Evolutionary conservation across 2,113 vertebrate species (phyloP).

Genomic region (Lepidothrix coronata): DNA sequence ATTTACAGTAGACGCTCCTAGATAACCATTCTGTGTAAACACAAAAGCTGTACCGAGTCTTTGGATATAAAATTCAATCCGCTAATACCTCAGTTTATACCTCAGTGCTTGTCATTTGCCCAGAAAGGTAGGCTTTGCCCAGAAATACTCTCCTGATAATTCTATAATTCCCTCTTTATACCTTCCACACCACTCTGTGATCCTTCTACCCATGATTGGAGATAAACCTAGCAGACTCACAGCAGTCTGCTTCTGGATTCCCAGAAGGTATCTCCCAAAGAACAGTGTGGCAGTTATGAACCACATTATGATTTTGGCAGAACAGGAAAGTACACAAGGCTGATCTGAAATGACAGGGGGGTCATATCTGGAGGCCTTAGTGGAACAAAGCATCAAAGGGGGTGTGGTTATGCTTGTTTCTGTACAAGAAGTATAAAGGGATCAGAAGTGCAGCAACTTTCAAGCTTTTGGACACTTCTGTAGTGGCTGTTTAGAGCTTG

Average conservation of each 20-base stretch:
- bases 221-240: neutral
- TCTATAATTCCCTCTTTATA: neutral
- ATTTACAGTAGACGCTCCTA: neutral
- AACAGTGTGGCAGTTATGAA: neutral
- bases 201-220: neutral
- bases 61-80: neutral
- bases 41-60: neutral
- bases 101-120: neutral
- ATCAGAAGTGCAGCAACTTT: neutral
- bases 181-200: neutral
- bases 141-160: neutral
- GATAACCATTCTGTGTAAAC: neutral
- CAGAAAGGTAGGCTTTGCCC: neutral
- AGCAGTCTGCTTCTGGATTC: neutral
- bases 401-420: neutral
- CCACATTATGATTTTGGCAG: neutral
- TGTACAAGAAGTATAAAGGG: neutral
- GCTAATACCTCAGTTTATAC: neutral
- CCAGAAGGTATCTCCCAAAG: neutral
- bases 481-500: neutral
- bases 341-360: neutral
- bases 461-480: neutral
- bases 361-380: neutral
- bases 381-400: rapidly evolving
- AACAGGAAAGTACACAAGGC: neutral